Conservation (phyloP, 2,888 invertebrate species). For the Athetis lepigone region DNA sequence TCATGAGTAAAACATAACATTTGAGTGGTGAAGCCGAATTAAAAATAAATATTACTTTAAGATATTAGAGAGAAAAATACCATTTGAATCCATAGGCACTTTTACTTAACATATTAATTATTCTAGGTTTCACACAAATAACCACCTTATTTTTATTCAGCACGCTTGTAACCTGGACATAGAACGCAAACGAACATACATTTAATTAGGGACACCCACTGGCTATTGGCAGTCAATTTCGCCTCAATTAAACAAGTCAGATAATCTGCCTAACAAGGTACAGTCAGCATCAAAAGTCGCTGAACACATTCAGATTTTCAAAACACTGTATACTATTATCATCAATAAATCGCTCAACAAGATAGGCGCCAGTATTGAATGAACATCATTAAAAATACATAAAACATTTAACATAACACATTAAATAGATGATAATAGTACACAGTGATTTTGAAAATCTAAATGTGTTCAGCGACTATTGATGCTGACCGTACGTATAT, state of each 20-base stretch:
- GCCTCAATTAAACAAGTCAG: slow-evolving; percentile 34
- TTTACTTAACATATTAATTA: not conserved
- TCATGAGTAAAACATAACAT: too few species aligned
- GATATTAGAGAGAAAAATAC: not conserved
- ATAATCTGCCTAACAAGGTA: slow-evolving; percentile 7
- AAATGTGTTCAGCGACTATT: too few species aligned
- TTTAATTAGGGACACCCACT: not conserved
- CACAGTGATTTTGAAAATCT: too few species aligned
- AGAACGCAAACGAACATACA: slow-evolving; percentile 10
- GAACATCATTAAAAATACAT: too few species aligned
- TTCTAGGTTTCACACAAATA: not conserved
- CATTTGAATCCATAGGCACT: not conserved
- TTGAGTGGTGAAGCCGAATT: not conserved
- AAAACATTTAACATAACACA: too few species aligned
- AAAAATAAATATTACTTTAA: not conserved
- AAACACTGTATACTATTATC: too few species aligned
- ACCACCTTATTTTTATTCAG: not conserved
- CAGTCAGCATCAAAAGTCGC: too few species aligned
- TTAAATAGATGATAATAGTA: too few species aligned
- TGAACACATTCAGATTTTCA: too few species aligned
- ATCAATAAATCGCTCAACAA: too few species aligned
- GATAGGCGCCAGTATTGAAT: too few species aligned
- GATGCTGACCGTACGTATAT: not conserved
- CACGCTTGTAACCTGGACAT: not conserved
- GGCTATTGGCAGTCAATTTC: slow-evolving; percentile 19